Conservation (phyloP, 2,888 invertebrate species). For the Galerucella pusilla region DNA sequence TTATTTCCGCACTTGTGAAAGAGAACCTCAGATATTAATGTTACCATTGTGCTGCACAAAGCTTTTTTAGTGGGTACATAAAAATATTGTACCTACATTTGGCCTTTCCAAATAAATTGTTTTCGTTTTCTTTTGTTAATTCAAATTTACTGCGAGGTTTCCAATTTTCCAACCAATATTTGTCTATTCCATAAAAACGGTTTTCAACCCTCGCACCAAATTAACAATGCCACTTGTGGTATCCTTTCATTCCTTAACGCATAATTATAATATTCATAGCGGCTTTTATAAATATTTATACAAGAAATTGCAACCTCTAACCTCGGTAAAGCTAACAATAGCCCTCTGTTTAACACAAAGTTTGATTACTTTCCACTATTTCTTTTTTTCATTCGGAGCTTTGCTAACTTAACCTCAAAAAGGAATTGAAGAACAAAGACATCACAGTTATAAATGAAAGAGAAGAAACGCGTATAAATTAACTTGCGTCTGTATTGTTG, state of each 20-base stretch:
- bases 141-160: not conserved
- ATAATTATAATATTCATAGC: slow-evolving; percentile 3
- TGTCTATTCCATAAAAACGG: not conserved
- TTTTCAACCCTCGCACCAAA: not conserved
- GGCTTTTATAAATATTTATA: slow-evolving; percentile 20
- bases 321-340: slow-evolving; percentile 17
- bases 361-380: slow-evolving; percentile 21
- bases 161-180: not conserved
- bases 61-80: not conserved
- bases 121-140: not conserved
- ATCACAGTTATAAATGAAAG: not conserved
- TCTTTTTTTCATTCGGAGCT: not conserved
- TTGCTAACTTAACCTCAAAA: not conserved
- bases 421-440: slow-evolving; percentile 17
- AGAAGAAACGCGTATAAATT: slow-evolving; percentile 17
- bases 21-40: not conserved
- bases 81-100: not conserved
- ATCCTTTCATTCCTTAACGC: not conserved
- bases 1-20: slow-evolving; percentile 30
- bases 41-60: not conserved
- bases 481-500: slow-evolving; percentile 6
- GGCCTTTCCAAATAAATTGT: too few relatives aligned
- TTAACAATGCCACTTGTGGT: not conserved
- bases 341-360: slow-evolving; percentile 8
- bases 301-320: slow-evolving; percentile 18